phyloP scores from a whole-genome alignment of 2,113 vertebrate genomes.

The Calonectris borealis region DNA sequence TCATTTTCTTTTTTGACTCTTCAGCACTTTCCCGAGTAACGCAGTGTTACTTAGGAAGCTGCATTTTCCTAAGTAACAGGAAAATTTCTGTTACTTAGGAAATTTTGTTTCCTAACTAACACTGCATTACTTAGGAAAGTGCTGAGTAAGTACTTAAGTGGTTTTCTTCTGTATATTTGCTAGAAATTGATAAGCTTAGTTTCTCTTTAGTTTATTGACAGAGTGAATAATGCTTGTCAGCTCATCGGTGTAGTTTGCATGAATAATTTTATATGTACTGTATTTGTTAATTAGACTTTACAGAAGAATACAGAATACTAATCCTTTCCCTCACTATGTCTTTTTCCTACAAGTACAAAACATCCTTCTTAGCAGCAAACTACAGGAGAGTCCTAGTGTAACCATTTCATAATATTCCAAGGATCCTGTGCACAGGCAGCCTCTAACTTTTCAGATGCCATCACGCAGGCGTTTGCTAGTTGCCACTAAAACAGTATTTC shows the following conservation, averaged over 20 bases:
- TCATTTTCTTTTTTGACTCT: background rate
- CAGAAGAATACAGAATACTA: background rate
- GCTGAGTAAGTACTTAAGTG: background rate
- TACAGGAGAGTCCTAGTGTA: background rate
- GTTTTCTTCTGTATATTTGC: background rate
- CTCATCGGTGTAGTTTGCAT: background rate
- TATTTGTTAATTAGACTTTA: background rate
- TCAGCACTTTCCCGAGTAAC: background rate
- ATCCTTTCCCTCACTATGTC: background rate
- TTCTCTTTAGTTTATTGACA: background rate
- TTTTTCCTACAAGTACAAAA: background rate
- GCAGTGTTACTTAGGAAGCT: background rate
- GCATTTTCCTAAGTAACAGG: background rate
- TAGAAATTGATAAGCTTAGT: background rate
- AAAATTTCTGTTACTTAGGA: background rate
- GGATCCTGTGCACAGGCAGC: background rate
- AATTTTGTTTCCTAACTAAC: background rate
- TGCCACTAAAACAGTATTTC: background rate
- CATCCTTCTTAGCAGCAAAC: background rate
- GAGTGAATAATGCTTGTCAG: background rate
- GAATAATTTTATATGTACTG: background rate
- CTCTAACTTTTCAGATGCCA: background rate
- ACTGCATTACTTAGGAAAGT: background rate
- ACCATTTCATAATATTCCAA: background rate
- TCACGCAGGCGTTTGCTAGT: background rate